These are phyloP conservation scores for Eremophila alpestris DNA, from an alignment of 2,797 vertebrate genomes.

Conservation along the genomic window DNA sequence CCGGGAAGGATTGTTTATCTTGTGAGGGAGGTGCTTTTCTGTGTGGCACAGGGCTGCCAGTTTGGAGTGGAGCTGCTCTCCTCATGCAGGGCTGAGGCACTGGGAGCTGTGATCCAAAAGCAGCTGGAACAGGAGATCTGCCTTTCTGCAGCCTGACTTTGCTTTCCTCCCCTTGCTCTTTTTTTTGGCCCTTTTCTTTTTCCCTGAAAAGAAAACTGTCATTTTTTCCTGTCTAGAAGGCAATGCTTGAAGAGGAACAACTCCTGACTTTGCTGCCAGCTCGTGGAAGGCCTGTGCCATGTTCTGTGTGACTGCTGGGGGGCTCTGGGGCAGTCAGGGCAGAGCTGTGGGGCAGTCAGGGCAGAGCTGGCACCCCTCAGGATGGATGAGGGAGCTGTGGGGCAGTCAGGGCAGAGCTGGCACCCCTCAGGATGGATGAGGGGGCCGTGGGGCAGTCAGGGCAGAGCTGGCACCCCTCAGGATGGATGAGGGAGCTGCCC, in stretches of 20 bases:
- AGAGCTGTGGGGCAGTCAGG: neutral
- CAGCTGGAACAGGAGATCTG: neutral
- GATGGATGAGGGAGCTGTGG: neutral
- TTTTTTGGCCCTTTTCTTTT: neutral
- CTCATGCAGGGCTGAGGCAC: neutral
- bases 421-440: too few species aligned
- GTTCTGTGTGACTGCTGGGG: neutral
- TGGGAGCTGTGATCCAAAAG: neutral
- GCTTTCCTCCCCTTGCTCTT: neutral
- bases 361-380: neutral
- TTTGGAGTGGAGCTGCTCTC: slow-evolving; percentile 58
- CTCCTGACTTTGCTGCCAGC: neutral
- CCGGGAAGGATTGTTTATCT: slow-evolving; percentile 81
- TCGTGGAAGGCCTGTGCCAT: neutral
- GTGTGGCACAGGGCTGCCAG: slow-evolving; percentile 71
- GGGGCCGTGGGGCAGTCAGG: neutral
- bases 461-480: neutral
- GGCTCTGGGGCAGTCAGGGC: neutral
- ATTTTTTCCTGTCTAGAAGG: neutral
- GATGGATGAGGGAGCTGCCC: neutral
- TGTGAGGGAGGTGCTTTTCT: slow-evolving; percentile 67
- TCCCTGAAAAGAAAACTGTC: neutral
- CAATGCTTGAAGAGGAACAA: accelerated
- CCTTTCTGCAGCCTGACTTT: neutral
- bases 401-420: neutral